Evolutionary conservation across 2,888 invertebrate species (phyloP), one percentile per base, ranked within the genome.

Genomic region (Cordilura impudica): DNA sequence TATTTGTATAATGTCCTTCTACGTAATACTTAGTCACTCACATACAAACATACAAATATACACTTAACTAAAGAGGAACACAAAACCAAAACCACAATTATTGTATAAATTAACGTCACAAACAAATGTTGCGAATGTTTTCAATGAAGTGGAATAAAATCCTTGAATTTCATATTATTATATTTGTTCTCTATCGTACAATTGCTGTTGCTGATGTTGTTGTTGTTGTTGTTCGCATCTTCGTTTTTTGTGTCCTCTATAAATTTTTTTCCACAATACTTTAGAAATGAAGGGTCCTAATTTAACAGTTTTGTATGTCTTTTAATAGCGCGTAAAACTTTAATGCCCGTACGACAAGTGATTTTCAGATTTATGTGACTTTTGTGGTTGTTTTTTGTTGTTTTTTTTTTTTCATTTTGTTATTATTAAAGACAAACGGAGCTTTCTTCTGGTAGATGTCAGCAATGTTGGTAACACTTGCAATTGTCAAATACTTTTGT

Each of bases 111-210:
- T 87, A 89, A 89, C 87, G 89, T 90, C 89, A 89, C 85, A 87
- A 89, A 88, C 90, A 90, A 90, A 89, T 90, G 90, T 89, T 90
- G 87, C 90, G 86, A 90, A 90, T 88, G 88, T 86, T 87, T 86
- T 88, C 90, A 90, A 90, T 90, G 90, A 90, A 88, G 87, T 88
- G 90, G 90, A 90, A 90, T 87, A 86, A 53, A 70, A 61, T 75
- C 51, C 51, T 71, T 71, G 49, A 49, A 67, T 71, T 49, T 39
- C 29, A 51, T 66, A 60, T 74, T 66, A 74, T 72, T 72, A 63
- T 84, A 83, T 60, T 21, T 49, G 35, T 47, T 31, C 49, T 43
- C 77, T 76, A 78, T 72, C 45, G 54, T 70, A 45, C 54, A 56
- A 51, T 47, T 26, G 58, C 43, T 53, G 67, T n/a, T 51, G 51